phyloP scores from a whole-genome alignment of 1,140 invertebrate species.

The Drosophila mauritiana region DNA sequence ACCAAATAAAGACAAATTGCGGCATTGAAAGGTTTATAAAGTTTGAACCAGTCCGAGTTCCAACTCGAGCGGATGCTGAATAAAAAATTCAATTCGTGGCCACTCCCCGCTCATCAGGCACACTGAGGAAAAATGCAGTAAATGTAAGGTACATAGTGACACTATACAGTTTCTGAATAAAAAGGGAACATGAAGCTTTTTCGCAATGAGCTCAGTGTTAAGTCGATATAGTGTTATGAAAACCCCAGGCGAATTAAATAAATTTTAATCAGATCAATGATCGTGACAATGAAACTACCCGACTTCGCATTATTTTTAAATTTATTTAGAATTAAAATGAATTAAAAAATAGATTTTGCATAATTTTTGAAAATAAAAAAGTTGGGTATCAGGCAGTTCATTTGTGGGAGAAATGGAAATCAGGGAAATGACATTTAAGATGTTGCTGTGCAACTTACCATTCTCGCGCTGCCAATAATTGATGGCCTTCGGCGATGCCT shows the following conservation, averaged over 20 bases:
- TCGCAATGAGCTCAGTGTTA: neutral
- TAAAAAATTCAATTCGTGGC: slow-evolving; percentile 65
- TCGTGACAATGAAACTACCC: no score
- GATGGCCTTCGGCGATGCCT: slow-evolving; percentile 93
- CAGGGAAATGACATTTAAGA: neutral
- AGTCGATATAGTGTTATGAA: no score
- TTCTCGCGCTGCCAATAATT: slow-evolving; percentile 95
- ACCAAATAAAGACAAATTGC: slow-evolving; percentile 84
- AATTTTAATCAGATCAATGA: no score
- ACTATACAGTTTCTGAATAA: no score
- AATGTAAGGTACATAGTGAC: neutral
- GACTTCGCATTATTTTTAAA: no score
- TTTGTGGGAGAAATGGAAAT: neutral
- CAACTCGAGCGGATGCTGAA: slow-evolving; percentile 46
- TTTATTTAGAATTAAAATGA: no score
- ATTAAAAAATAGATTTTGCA: no score
- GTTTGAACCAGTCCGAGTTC: slow-evolving; percentile 42
- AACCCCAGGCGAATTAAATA: no score
- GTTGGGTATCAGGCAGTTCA: neutral
- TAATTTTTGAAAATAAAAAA: neutral
- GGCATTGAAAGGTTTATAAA: slow-evolving; percentile 81
- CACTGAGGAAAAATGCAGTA: slow-evolving; percentile 2
- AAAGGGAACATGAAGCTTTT: neutral
- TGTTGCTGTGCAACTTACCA: slow-evolving; percentile 86
- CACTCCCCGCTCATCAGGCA: slow-evolving; percentile 13